Evolutionary conservation across 2,113 vertebrate species (phyloP).

Genomic region (Ivindomyrus marchei): DNA sequence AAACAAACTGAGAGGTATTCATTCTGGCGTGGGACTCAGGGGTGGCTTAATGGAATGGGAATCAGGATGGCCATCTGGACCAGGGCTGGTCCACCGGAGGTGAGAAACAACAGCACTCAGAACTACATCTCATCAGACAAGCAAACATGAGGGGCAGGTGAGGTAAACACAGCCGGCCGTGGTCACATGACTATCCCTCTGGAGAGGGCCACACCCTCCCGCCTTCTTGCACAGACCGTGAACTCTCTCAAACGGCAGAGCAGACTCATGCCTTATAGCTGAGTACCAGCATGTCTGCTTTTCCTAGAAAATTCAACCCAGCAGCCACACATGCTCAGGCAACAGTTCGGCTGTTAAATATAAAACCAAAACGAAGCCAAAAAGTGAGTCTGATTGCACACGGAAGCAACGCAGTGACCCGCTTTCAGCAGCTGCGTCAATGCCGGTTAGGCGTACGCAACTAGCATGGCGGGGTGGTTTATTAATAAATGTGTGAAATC

Average conservation of each 20-base stretch:
- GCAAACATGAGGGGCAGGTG: neutral
- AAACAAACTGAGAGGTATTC: neutral
- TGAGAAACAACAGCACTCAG: neutral
- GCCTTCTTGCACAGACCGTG: neutral
- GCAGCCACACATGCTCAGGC: neutral
- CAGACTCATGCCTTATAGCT: neutral
- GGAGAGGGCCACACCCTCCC: neutral
- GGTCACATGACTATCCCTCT: neutral
- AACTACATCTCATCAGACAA: neutral
- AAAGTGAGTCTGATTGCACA: neutral
- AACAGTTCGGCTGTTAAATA: neutral
- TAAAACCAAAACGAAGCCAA: neutral
- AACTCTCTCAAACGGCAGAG: neutral
- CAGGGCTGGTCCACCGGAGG: neutral
- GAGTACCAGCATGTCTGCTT: neutral
- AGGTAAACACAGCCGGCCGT: neutral
- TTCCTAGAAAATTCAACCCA: neutral
- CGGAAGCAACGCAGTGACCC: neutral
- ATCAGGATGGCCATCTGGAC: neutral
- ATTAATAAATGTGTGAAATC: conserved; percentile 17
- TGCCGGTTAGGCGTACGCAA: neutral
- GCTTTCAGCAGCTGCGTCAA: neutral
- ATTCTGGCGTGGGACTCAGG: neutral
- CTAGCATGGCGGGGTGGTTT: neutral
- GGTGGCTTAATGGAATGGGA: neutral